Conservation (phyloP, 92 coral and sea anemone genomes). For the Hydrozoanthus gracilis region DNA sequence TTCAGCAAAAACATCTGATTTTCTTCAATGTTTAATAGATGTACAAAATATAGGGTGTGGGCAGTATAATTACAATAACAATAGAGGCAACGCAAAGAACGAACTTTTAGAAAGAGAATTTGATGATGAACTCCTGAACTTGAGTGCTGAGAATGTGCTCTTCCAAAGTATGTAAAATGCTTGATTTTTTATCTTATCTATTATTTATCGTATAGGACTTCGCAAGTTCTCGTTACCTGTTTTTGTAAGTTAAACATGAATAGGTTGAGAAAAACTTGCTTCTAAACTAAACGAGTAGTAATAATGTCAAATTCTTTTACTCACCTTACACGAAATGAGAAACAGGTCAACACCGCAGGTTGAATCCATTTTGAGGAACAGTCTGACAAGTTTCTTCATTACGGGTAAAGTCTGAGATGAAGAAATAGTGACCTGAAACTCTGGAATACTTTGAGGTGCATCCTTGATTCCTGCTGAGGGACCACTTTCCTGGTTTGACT, state of each 20-base stretch:
- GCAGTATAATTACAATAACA: no score
- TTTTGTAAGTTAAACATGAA: neutral
- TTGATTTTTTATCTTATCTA: no score
- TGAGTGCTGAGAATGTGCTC: no score
- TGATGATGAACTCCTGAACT: no score
- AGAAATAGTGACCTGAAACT: slow-evolving; percentile 17
- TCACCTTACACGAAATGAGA: slow-evolving; percentile 93
- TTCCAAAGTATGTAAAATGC: no score
- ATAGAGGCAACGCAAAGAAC: no score
- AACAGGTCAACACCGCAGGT: slow-evolving; percentile 86
- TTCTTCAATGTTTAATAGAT: no score
- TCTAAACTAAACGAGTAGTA: neutral
- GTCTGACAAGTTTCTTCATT: slow-evolving; percentile 87
- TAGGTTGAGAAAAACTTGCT: neutral
- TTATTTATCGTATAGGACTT: no score
- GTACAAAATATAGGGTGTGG: no score
- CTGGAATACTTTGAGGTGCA: slow-evolving; percentile 17
- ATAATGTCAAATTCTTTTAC: neutral
- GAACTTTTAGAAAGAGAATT: no score
- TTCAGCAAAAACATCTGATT: no score
- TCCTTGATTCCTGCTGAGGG: neutral
- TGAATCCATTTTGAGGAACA: slow-evolving; percentile 82
- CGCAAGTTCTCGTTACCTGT: no score
- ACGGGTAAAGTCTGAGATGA: slow-evolving; percentile 74
- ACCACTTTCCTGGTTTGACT: slow-evolving; percentile 26